A percentile compares a stretch with the other conserved stretches of the same genome.
Evolutionary conservation across 2,797 vertebrate species (phyloP).

Genomic region (Parauchenoglanis punctatus): DNA sequence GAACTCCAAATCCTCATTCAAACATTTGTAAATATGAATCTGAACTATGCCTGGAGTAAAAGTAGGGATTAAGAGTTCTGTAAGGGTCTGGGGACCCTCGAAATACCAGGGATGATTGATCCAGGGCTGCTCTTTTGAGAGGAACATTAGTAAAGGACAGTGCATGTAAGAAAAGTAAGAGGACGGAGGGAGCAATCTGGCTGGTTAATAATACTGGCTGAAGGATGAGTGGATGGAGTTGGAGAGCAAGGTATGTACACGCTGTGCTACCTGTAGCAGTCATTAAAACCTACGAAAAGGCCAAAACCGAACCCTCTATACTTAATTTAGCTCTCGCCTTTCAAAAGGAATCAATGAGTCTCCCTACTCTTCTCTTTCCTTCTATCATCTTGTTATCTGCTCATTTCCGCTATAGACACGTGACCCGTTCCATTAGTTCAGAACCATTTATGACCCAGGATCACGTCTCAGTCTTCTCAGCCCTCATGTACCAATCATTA

Average conservation of each 20-base stretch:
- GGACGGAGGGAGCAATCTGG: background rate
- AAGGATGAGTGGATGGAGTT: conserved; percentile 5
- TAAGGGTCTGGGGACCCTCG: conserved; percentile 29
- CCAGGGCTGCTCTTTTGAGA: conserved; percentile 38
- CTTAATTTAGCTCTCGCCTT: conserved; percentile 11
- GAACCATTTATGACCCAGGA: background rate
- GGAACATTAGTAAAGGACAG: conserved; percentile 19
- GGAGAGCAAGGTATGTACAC: background rate
- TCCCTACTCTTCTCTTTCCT: background rate
- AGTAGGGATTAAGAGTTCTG: conserved; percentile 46
- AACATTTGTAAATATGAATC: conserved; percentile 49
- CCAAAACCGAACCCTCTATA: background rate
- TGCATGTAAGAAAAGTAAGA: background rate
- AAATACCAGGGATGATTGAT: conserved; percentile 54
- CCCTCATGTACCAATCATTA: background rate
- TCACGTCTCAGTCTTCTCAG: background rate
- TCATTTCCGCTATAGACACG: background rate
- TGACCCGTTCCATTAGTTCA: background rate
- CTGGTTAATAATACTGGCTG: conserved; percentile 20
- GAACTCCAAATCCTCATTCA: conserved; percentile 44
- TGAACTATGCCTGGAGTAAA: conserved; percentile 36
- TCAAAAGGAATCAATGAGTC: conserved; percentile 6
- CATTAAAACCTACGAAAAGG: conserved; percentile 24
- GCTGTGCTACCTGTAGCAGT: conserved; percentile 31
- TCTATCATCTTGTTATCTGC: background rate